These are phyloP conservation scores for Brotula barbata DNA, from an alignment of 2,797 vertebrate species.

Conservation along the genomic window DNA sequence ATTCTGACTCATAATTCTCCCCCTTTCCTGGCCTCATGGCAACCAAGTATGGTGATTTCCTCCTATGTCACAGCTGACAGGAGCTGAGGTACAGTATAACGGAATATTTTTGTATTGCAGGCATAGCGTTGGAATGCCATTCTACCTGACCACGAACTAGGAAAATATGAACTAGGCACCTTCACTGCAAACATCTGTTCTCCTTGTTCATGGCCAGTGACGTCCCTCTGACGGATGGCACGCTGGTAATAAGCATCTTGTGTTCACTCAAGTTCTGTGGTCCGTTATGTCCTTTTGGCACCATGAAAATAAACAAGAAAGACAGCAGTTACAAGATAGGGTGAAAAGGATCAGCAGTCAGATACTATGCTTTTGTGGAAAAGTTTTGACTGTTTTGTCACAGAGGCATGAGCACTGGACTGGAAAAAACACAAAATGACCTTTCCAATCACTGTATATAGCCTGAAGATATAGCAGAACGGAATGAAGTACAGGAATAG, in stretches of 20 bases:
- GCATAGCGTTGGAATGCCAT: conserved; percentile 43
- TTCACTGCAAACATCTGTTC: conserved; percentile 69
- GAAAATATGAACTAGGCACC: conserved; percentile 48
- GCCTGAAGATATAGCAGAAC: conserved; percentile 3
- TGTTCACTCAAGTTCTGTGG: conserved; percentile 41
- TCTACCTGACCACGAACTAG: conserved; percentile 39
- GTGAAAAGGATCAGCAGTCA: neutral
- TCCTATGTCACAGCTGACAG: conserved; percentile 58
- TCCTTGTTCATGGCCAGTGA: conserved; percentile 29
- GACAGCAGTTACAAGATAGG: conserved; percentile 38
- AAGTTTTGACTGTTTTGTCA: conserved; percentile 11
- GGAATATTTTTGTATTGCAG: conserved; percentile 60
- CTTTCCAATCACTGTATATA: conserved; percentile 24
- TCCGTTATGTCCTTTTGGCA: conserved; percentile 45
- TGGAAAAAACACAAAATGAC: conserved; percentile 50
- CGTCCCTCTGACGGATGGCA: conserved; percentile 55
- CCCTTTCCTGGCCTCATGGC: conserved; percentile 58
- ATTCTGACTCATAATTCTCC: conserved; percentile 69
- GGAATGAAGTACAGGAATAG: neutral
- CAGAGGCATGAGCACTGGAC: conserved; percentile 31
- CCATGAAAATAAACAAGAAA: conserved; percentile 58
- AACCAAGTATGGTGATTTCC: conserved; percentile 55
- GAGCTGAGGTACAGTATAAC: conserved; percentile 67
- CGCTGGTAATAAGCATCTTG: conserved; percentile 61
- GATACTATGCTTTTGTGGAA: conserved; percentile 23